Base-by-base conservation (phyloP, 2,888 invertebrate species). In the Mythimna vitellina region DNA sequence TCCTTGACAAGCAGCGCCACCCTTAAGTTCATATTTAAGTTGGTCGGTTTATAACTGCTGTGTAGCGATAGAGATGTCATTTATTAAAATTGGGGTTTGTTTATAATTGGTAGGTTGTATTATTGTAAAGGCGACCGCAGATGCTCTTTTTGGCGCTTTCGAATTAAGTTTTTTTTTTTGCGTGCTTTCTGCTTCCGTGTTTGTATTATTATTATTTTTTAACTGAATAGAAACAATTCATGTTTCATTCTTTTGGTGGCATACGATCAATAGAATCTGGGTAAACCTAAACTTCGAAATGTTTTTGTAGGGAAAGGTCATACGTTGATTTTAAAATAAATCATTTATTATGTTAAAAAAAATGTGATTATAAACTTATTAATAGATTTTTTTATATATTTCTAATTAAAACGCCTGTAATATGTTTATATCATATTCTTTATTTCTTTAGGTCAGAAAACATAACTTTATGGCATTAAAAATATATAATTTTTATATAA, bases 11-110 rank as follows among this genome's bases (percentile, higher is more conserved):
- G 60, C 29, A 78, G 78, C 70, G 78, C 70, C 70, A 4, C 70
- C 3, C 9, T n/a, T 12, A 9, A 0, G n/a, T 32, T 10, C 0
- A 17, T 3, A 9, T 3, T 1, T 1, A 61, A 22, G 29, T 70
- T 74, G 46, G 49, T 61, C 4, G 5, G 29, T 17, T 38, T 38
- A 32, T 88, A 92, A 92, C 87, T 86, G 88, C 88, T 88, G 92
- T 90, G 91, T 91, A 79, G 73, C 72, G 78, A 88, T 88, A 84
- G 84, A 90, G 87, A 83, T 87, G 87, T 89, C 87, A 86, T 89
- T 88, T 76, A 82, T 83, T 83, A 80, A 84, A 86, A 87, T 87
- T 83, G 81, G 78, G 76, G 69, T 54, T 51, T 57, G 56, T 60
- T 76, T 74, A 80, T 83, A 82, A 86, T 84, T 82, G 76, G 69